Evolutionary conservation across 2,888 invertebrate species (phyloP).

Genomic region (Cynaeus angustus): DNA sequence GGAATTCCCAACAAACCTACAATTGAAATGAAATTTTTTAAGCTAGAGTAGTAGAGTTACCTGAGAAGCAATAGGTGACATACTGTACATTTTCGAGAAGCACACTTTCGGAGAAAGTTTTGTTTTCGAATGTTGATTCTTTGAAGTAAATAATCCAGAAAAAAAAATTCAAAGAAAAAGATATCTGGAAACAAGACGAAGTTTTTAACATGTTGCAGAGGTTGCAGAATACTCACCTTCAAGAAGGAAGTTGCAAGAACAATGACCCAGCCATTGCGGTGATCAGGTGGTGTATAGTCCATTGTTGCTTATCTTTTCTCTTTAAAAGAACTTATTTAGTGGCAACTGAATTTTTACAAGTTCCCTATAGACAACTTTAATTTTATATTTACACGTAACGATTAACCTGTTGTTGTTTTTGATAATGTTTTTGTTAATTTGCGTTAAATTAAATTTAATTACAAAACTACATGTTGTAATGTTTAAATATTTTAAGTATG

Average conservation of each 20-base stretch:
- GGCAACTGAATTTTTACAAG: not conserved
- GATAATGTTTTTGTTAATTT: not conserved
- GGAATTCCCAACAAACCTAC: slow-evolving; percentile 71
- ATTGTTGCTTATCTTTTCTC: slow-evolving; percentile 7
- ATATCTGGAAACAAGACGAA: slow-evolving; percentile 62
- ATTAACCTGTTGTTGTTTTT: not conserved
- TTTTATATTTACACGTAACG: too few species aligned
- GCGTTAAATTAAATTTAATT: slow-evolving; percentile 3
- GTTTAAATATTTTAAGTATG: not conserved
- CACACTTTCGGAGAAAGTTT: slow-evolving; percentile 69
- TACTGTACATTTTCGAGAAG: slow-evolving; percentile 70
- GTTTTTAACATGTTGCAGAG: slow-evolving; percentile 4
- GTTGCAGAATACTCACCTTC: slow-evolving; percentile 69
- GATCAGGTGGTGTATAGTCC: slow-evolving; percentile 65
- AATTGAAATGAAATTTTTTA: slow-evolving; percentile 49
- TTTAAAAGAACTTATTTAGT: not conserved
- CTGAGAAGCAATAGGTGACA: slow-evolving; percentile 69
- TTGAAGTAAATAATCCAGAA: slow-evolving; percentile 70
- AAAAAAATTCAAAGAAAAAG: slow-evolving; percentile 69
- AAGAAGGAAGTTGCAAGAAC: slow-evolving; percentile 70
- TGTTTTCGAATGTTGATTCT: slow-evolving; percentile 66
- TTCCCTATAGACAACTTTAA: not conserved
- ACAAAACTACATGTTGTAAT: not conserved
- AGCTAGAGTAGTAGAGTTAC: slow-evolving; percentile 56
- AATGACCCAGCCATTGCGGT: slow-evolving; percentile 74